Conservation (phyloP, 2,113 vertebrate genomes). For the Corythoichthys intestinalis region DNA sequence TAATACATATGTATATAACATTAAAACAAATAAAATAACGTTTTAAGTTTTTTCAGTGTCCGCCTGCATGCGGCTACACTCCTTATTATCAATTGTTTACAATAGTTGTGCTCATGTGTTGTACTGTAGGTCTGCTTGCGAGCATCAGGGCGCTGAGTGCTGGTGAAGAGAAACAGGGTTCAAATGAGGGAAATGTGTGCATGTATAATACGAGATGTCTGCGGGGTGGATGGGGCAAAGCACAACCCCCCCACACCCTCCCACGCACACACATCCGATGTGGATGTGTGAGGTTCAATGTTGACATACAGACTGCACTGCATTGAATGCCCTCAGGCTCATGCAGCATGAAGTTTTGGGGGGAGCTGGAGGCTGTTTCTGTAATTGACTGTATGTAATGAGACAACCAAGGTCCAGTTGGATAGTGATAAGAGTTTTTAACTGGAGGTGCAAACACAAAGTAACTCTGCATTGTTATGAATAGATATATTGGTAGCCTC, state of each 20-base stretch:
- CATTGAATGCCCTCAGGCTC: constrained; percentile 26
- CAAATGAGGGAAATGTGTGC: constrained; percentile 41
- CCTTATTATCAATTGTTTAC: neutral
- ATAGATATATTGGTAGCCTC: neutral
- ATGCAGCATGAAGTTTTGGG: constrained; percentile 24
- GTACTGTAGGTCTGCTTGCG: constrained; percentile 13
- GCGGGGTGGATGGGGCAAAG: constrained; percentile 34
- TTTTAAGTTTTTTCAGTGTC: neutral
- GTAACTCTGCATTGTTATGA: constrained; percentile 7
- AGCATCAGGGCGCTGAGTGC: constrained; percentile 17
- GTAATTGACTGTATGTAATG: constrained; percentile 23
- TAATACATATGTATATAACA: too few species aligned
- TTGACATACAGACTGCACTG: constrained; percentile 15
- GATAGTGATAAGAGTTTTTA: neutral
- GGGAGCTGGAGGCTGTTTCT: constrained; percentile 19
- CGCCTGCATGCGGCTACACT: constrained; percentile 3
- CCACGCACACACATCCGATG: constrained; percentile 1
- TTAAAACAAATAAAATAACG: too few species aligned
- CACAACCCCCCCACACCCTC: constrained; percentile 20
- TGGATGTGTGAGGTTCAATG: constrained; percentile 12
- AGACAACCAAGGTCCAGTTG: constrained; percentile 32
- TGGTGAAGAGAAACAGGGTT: constrained; percentile 24
- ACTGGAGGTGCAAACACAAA: neutral
- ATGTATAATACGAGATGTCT: constrained; percentile 44
- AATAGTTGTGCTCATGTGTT: constrained; percentile 4